These are phyloP conservation scores for Hirtodrosophila trivittata DNA, from an alignment of 2,888 invertebrate genomes.

Conservation along the genomic window DNA sequence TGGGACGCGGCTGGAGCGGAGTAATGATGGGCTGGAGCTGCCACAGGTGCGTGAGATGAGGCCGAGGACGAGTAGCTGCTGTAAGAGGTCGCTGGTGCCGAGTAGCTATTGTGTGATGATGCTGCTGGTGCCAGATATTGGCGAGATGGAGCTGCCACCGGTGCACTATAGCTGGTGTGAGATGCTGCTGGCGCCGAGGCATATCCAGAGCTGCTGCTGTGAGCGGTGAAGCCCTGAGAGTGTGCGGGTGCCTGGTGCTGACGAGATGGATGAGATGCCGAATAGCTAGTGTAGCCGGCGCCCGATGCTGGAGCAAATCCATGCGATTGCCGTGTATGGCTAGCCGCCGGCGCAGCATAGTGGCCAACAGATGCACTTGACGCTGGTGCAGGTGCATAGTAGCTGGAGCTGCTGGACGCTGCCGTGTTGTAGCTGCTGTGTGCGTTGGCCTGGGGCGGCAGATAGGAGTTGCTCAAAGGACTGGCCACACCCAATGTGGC, in stretches of 20 bases:
- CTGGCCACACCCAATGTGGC: conserved; percentile 43
- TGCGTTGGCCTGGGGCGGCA: conserved; percentile 62
- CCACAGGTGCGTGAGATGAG: conserved; percentile 11
- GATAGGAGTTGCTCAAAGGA: conserved; percentile 57
- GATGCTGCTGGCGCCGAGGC: conserved; percentile 22
- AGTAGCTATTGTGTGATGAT: conserved; percentile 8
- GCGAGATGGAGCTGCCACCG: conserved; percentile 35
- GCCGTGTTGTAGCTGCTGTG: conserved; percentile 54
- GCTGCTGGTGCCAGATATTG: conserved; percentile 42
- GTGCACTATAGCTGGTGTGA: conserved; percentile 17
- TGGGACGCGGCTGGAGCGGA: conserved; percentile 22
- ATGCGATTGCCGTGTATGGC: conserved; percentile 15
- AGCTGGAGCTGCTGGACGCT: conserved; percentile 25
- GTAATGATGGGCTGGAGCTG: conserved; percentile 34
- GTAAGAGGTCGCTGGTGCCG: conserved; percentile 15
- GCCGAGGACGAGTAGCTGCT: conserved; percentile 20
- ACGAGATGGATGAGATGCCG: conserved; percentile 15
- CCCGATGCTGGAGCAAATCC: conserved; percentile 17
- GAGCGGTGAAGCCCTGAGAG: conserved; percentile 13
- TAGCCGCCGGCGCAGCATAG: conserved; percentile 35
- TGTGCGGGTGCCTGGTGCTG: conserved; percentile 32
- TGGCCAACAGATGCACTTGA: conserved; percentile 15
- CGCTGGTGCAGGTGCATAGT: conserved; percentile 22
- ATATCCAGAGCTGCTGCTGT: conserved; percentile 4
- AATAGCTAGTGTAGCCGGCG: conserved; percentile 5